phyloP scores from a whole-genome alignment of 2,888 invertebrate species.

The Eustalomyia histrio region DNA sequence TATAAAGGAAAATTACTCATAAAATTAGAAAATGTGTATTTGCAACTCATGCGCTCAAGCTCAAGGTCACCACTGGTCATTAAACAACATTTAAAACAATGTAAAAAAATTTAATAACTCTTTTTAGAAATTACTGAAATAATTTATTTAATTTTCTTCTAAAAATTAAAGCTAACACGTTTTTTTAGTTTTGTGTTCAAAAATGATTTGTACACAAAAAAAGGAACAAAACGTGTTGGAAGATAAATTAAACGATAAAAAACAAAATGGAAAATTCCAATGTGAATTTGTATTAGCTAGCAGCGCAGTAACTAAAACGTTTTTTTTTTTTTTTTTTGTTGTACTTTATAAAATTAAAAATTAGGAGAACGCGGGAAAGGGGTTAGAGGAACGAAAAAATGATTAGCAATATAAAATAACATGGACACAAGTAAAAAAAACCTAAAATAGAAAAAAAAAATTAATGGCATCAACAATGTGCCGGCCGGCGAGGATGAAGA shows the following conservation, averaged over 20 bases:
- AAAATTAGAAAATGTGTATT: conserved; percentile 20
- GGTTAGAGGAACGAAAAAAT: neutral
- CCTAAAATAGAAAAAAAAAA: neutral
- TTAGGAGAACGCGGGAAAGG: conserved; percentile 32
- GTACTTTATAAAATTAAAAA: neutral
- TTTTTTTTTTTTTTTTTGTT: neutral
- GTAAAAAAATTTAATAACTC: conserved; percentile 3
- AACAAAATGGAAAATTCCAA: conserved; percentile 62
- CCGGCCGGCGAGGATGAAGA: conserved; percentile 26
- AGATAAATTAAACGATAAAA: conserved; percentile 36
- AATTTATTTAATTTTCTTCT: conserved; percentile 13
- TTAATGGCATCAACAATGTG: conserved; percentile 2
- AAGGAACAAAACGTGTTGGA: conserved; percentile 26
- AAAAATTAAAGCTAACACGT: conserved; percentile 33
- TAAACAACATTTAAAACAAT: conserved; percentile 35
- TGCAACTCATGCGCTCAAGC: conserved; percentile 68
- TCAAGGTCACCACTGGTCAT: conserved; percentile 68
- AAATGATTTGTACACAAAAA: conserved; percentile 23
- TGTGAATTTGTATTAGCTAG: neutral
- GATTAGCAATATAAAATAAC: neutral
- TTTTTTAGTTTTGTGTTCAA: conserved; percentile 10
- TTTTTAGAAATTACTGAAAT: conserved; percentile 20
- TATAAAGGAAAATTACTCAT: conserved; percentile 4
- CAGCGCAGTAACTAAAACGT: conserved; percentile 32
- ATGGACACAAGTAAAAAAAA: neutral